Base-by-base conservation (phyloP, 2,797 vertebrate species). In the Crocodylus rhombifer region DNA sequence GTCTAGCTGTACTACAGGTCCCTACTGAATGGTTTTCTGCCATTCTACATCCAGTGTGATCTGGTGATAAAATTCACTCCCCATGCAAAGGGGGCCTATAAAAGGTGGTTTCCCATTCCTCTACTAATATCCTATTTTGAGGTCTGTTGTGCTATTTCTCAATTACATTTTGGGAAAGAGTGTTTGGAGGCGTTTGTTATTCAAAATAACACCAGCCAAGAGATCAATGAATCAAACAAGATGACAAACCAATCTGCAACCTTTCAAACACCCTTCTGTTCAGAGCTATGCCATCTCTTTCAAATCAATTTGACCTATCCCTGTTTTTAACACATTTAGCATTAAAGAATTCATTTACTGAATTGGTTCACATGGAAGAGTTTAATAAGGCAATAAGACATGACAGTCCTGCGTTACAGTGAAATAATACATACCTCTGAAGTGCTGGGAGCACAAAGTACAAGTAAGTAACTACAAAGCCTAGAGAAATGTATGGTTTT, bases 321-420 rank as follows among this genome's bases (percentile, higher is more conserved):
- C 93, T 90, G 23, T 80, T 91, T 55, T 91, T 90, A 94, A 94
- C 91, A 95, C 92, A 56, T 92, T 95, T 95, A 96, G 92, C 96
- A 91, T 84, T 64, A 76, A 92, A 94, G 92, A 86, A 91, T 86
- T 75, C 79, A 75, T 94, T 95, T 82, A 77, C 93, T 92, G 92
- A 87, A 95, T 86, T 90, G 89, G 83, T 86, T 96, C 85, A 79
- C 86, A 80, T 85, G 76, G 69, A 78, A 91, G 76, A 92, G 55
- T 82, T 95, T 94, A 95, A 95, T 96, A 95, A 94, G 92, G 86
- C 95, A 94, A 94, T 1, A 25, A 96, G 86, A 88, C 86, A 78
- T 18, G 80, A 82, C 77, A 95, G 60, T 82, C 67, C 81, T 58
- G 6, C 94, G 94, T 95, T 94, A 75, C 18, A 14, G 84, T 26